Evolutionary conservation across 2,888 invertebrate species (phyloP), one percentile per base, ranked within the genome.

Genomic region (Andrena bucephala): DNA sequence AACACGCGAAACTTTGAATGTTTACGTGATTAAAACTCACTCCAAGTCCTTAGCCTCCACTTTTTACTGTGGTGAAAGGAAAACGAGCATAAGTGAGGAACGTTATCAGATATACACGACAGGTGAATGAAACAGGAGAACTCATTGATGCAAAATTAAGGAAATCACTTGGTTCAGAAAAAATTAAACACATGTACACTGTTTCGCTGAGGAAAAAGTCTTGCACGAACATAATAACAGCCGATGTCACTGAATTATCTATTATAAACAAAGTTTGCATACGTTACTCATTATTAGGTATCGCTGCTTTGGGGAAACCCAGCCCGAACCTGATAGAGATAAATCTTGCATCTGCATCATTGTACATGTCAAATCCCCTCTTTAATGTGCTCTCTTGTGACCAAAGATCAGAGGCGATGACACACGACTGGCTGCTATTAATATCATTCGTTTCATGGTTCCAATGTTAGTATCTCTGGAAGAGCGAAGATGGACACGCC

Each of bases 381-480:
- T 31, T 27, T 20, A 10, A n/a, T 31, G 16, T 7, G 5, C 2
- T 20, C n/a, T 2, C 0, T 4, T 13, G 6, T 3, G 69, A 52
- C 6, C 66, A 66, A 74, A 81, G 81, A n/a, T 54, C 81, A 74
- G 8, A 20, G 33, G 59, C 36, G 24, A 36, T n/a, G 48, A 63
- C 24, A n/a, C 33, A 33, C n/a, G 16, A 20, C 16, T 0, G 0
- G 8, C 6, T 0, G 0, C n/a, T 67, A 81, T 71, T 79, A 62
- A 78, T 13, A 20, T 10, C 16, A 6, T 8, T 8, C 10, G 27
- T 24, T 16, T 50, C n/a, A 7, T n/a, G 31, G 36, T n/a, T 33
- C 20, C 54, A 36, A 27, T 29, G 48, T 8, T 50, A 71, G 77
- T 71, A n/a, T 20, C 10, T 54, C 8, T 20, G 10, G 20, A 36